Percentiles rank a stretch among this genome's conserved stretches.
These are phyloP conservation scores for Tridacna gigas DNA, from an alignment of 2,888 invertebrate species.

Conservation along the genomic window DNA sequence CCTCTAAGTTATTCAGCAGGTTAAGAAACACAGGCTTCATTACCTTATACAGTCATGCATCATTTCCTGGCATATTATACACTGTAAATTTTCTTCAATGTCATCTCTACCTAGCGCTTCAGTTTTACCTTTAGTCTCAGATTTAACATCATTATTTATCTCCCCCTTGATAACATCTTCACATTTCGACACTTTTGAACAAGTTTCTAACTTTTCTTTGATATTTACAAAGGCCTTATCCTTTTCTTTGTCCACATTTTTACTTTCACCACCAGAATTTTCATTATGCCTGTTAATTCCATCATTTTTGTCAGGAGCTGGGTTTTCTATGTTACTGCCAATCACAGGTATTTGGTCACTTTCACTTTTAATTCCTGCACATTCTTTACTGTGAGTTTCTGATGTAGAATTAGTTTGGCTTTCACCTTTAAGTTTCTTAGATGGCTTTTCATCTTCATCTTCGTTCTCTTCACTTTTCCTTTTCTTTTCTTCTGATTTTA, in stretches of 20 bases:
- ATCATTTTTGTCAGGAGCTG: neutral
- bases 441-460: conserved; percentile 17
- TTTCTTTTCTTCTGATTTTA: conserved; percentile 35
- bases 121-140: conserved; percentile 17
- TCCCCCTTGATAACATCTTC: neutral
- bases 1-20: no score
- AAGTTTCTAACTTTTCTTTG: neutral
- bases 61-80: conserved; percentile 84
- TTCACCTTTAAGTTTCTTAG: neutral
- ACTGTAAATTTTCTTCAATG: conserved; percentile 80
- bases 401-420: neutral
- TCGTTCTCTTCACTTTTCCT: conserved; percentile 34
- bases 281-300: neutral
- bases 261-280: neutral
- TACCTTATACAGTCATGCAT: conserved; percentile 84
- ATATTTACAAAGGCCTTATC: neutral
- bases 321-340: neutral
- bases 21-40: neutral
- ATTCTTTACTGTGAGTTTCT: neutral
- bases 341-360: neutral
- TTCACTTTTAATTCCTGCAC: neutral
- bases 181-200: neutral
- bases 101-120: conserved; percentile 68
- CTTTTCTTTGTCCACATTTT: neutral
- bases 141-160: neutral